Evolutionary conservation across 2,797 vertebrate genomes (phyloP), one percentile per base, ranked within the genome.

Genomic region (Schizopygopsis pylzovi): DNA sequence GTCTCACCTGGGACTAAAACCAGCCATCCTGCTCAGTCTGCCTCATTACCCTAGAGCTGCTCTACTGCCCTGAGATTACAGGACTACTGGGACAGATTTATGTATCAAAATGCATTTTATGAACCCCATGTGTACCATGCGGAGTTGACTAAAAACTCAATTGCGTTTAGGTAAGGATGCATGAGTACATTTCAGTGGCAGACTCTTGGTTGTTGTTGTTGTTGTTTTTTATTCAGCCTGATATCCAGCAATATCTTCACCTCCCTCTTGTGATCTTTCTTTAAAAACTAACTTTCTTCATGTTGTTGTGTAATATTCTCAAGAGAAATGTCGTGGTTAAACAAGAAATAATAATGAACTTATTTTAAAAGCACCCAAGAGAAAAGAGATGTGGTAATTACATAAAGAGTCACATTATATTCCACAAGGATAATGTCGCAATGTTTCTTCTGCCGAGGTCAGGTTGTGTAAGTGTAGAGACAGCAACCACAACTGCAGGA

Each of bases 1-100:
- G 75, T 72, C 73, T 88, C 83, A 78, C 83, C 79, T 70, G 86
- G 86, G 83, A 84, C 41, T 20, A 52, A 78, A 81, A 85, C 33
- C 52, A 81, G 41, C 68, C 67, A 22, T 67, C 71, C 61, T 41
- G 49, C 12, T 65, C 25, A 28, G 8, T 25, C 61, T 81, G 59
- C 75, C 49, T 84, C 88, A 79, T 86, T 79, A 86, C 54, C 10
- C 81, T 28, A 25, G 77, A 85, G 70, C 65, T 37, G 79, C 47
- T 54, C 84, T 37, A 8, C 11, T 82, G 28, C 81, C 84, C 41
- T 65, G 84, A 85, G 84, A 85, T 72, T 65, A 81, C 67, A 25
- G 25, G 54, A 80, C 54, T 77, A 25, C 45, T 67, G 82, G 72
- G 22, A 76, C 56, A 63, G 13, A 52, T 76, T 76, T 83, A 28